Evolutionary conservation across 2,113 vertebrate species (phyloP), one percentile per base, ranked within the genome.

Genomic region (Sakesphorus luctuosus): DNA sequence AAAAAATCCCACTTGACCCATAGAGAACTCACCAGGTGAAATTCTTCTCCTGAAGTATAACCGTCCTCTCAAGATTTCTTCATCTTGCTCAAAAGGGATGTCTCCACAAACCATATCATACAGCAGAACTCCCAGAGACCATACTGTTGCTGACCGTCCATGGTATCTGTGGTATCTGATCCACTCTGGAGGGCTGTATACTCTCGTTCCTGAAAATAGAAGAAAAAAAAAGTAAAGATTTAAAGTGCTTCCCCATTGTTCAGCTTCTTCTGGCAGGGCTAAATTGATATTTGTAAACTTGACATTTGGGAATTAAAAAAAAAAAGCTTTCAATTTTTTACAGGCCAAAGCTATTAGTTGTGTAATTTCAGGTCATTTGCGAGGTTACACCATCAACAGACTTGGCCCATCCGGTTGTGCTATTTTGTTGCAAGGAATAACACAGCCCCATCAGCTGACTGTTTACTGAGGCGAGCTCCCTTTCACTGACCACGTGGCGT

Each of bases 61-160:
- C 28, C 97, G 97, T 8, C 99, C 99, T 5, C 98, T 98, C 53
- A 99, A 98, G 74, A 99, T 99, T 97, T 99, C 99, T 79, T 99
- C 99, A 3, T 99, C 99, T 90, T 99, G 99, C 95, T 99, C 99
- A 33, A 99, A 99, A 40, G 99, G 99, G 96, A 99, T 99, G 97
- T 99, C 99, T 50, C 99, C 99, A 1, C 99, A 99, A 80, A 99
- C 99, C 99, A 99, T 99, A 97, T 99, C 99, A 1, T 99, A 99
- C 10, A 99, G 98, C 69, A 99, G 97, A 94, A 99, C 99, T 9
- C 99, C 99, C 91, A 99, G 97, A 25, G 99, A 99, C 99, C 99
- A 99, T 82, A 99, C 98, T 0, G 99, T 99, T 49, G 99, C 99
- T 1, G 99, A 99, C 76, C 99, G 98, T 14, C 99, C 99, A 17